Evolutionary conservation across 2,113 vertebrate genomes (phyloP), one percentile per base, ranked within the genome.

Genomic region (Charina bottae): DNA sequence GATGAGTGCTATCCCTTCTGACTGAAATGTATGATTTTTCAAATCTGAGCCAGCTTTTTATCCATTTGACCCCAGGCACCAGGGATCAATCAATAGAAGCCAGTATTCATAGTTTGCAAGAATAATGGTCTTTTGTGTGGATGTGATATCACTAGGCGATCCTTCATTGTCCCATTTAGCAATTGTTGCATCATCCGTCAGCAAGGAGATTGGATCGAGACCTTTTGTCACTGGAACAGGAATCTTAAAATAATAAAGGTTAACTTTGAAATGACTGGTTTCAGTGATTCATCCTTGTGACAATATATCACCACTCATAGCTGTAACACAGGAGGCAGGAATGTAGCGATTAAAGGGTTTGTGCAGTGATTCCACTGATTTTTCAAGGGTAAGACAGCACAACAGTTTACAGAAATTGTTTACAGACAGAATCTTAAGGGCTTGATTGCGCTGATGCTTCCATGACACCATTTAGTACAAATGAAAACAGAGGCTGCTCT

Each of bases 131-230:
- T 98, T 98, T 97, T 98, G 97, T 55, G 96, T 97, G 90, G 97
- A 98, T 94, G 94, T 97, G 93, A 96, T 96, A 96, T 97, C 97
- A 83, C 97, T 97, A 6, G 97, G 97, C 93, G 98, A 93, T 56
- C 98, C 94, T 86, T 98, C 97, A 42, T 97, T 98, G 96, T 98
- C 98, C 98, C 98, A 93, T 95, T 97, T 95, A 83, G 98, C 98
- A 92, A 97, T 96, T 42, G 95, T 97, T 68, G 97, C 97, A 62
- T 97, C 97, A 91, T 98, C 97, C 11, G 96, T 97, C 94, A 94
- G 78, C 97, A 98, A 96, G 11, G 91, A 94, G 53, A 98, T 96
- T 37, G 97, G 97, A 95, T 98, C 97, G 87, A 98, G 95, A 87
- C 95, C 97, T 89, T 97, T 96, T 7, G 95, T 97, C 97, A 97